phyloP scores from a whole-genome alignment of 2,888 invertebrate species.

The Plagiodera versicolora region DNA sequence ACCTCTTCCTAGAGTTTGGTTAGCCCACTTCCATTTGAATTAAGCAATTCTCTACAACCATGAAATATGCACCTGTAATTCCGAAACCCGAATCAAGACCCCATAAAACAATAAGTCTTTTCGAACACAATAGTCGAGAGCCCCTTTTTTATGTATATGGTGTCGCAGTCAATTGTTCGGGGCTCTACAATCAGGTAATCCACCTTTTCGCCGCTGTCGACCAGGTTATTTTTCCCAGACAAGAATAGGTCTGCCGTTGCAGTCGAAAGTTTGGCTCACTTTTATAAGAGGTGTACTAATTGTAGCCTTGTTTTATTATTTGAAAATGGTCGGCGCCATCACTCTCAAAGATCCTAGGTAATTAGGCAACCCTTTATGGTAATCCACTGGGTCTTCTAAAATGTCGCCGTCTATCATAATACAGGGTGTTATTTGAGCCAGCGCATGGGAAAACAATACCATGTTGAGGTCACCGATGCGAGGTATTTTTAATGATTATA shows the following conservation, averaged over 20 bases:
- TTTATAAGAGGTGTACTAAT: constrained; percentile 30
- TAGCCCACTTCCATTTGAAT: neutral
- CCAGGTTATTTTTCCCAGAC: neutral
- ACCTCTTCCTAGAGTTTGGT: too few relatives aligned
- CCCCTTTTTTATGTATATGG: neutral
- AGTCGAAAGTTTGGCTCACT: neutral
- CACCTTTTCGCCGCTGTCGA: neutral
- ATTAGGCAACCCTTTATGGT: constrained; percentile 23
- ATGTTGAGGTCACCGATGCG: too few relatives aligned
- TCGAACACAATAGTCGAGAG: neutral
- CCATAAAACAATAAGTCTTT: neutral
- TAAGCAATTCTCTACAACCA: neutral
- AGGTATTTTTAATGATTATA: too few relatives aligned
- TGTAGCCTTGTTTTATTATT: constrained; percentile 29
- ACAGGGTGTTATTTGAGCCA: neutral
- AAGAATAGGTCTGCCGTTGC: neutral
- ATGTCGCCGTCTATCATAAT: neutral
- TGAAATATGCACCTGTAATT: neutral
- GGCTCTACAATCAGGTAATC: neutral
- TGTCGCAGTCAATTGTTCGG: neutral
- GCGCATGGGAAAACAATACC: too few relatives aligned
- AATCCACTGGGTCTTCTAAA: neutral
- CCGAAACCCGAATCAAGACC: neutral
- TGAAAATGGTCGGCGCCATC: constrained; percentile 27
- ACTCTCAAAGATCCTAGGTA: constrained; percentile 19